Base-by-base conservation (phyloP, 2,113 vertebrate species). In the Hiodon tergisus region DNA sequence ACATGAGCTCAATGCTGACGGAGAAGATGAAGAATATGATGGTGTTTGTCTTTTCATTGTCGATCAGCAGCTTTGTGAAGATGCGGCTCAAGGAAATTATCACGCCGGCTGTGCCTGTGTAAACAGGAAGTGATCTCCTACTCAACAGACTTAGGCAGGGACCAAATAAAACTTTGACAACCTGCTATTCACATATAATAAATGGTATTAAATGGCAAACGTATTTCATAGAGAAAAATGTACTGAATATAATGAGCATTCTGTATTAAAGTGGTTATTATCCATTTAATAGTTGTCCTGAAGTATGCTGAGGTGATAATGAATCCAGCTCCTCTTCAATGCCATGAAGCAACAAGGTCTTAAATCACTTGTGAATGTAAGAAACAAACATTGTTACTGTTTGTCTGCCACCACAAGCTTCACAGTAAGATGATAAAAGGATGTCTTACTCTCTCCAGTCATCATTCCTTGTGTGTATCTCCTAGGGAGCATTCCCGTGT, bases 391-490 rank as follows among this genome's bases (percentile, higher is more conserved):
- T 31, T 31, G 31, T 31, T 31, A 31, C 31, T 31, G 31, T 31
- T 31, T 31, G 31, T 31, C 31, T 31, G 31, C 31, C 31, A 31
- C 62, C 11, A 66, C 72, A 74, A 74, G 54, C 62, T 47, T 53
- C 51, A 74, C 47, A 31, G 67, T 67, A n/a, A 66, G 52, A 47
- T 14, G 57, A 66, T 11, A 52, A n/a, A 55, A 52, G 52, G 17
- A 53, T 67, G 84, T 94, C 96, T 98, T 84, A 98, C 96, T 99
- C 88, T 99, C 96, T 5, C 97, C 96, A 0, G 96, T 98, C 96
- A 99, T 99, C 89, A 98, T 95, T 2, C 96, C 96, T 85, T 98
- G 97, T 0, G 97, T 98, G 89, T 99, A 98, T 77, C 95, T 92
- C 90, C 96, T 97, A 69, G 97, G 97, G 84, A 98, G 89, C 94